phyloP scores from a whole-genome alignment of 2,113 vertebrate genomes.

The Nannospalax galili region DNA sequence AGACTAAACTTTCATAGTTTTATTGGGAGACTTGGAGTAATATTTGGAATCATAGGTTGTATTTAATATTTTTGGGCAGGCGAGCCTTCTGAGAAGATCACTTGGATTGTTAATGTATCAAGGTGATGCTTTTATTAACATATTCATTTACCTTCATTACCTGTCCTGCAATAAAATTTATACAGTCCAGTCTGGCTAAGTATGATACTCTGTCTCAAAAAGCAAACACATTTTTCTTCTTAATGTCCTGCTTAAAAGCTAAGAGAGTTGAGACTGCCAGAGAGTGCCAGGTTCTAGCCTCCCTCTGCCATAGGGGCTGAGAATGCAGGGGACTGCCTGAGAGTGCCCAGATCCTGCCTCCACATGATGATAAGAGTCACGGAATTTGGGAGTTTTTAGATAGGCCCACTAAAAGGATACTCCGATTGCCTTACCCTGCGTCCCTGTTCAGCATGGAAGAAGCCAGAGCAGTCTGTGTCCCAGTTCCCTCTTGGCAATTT shows the following conservation, averaged over 20 bases:
- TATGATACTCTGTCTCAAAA: not conserved
- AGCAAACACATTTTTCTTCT: not conserved
- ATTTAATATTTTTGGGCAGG: not conserved
- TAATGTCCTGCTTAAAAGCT: not conserved
- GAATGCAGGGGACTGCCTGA: too few relatives aligned
- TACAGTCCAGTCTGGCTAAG: not conserved
- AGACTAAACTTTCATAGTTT: not conserved
- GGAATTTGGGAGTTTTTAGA: too few relatives aligned
- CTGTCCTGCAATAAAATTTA: not conserved
- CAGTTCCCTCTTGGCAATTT: too few relatives aligned
- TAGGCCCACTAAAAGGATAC: too few relatives aligned
- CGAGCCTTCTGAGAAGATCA: not conserved
- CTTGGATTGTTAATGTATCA: not conserved
- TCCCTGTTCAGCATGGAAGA: too few relatives aligned
- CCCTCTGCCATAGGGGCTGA: too few relatives aligned
- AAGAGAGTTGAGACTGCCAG: not conserved
- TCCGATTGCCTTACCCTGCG: too few relatives aligned
- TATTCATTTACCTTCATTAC: not conserved
- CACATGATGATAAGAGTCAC: too few relatives aligned
- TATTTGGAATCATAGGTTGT: not conserved
- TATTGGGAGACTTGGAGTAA: not conserved
- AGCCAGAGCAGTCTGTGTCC: too few relatives aligned
- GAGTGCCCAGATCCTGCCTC: too few relatives aligned
- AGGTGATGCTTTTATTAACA: not conserved
- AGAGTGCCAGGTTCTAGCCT: too few relatives aligned